phyloP scores from a whole-genome alignment of 2,888 invertebrate genomes.

The Apomyelois bistriatella region DNA sequence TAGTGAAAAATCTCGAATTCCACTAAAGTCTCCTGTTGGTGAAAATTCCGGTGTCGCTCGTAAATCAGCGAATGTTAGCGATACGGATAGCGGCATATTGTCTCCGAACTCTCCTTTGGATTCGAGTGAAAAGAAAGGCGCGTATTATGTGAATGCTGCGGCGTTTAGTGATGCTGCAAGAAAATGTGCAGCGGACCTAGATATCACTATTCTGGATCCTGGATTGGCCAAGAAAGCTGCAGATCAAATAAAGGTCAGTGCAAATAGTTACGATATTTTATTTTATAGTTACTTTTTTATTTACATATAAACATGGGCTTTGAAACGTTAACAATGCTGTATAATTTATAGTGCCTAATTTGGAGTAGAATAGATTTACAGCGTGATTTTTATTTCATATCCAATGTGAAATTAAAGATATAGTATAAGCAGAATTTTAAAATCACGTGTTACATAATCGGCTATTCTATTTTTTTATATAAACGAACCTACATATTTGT shows the following conservation, averaged over 20 bases:
- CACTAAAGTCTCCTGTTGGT: constrained; percentile 54
- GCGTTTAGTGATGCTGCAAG: constrained; percentile 60
- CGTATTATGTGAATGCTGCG: constrained; percentile 64
- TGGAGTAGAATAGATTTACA: not conserved
- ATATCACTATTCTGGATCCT: constrained; percentile 67
- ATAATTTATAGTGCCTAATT: too few relatives aligned
- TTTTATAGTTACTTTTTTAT: not conserved
- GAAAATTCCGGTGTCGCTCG: constrained; percentile 50
- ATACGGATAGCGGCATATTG: constrained; percentile 83
- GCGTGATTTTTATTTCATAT: not conserved
- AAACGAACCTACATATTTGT: too few relatives aligned
- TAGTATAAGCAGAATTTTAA: too few relatives aligned
- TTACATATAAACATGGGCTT: too few relatives aligned
- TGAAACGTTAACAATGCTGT: too few relatives aligned
- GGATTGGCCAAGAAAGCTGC: constrained; percentile 66
- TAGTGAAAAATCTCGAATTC: constrained; percentile 56
- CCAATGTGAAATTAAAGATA: too few relatives aligned
- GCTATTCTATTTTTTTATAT: too few relatives aligned
- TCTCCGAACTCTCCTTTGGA: constrained; percentile 82
- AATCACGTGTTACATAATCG: too few relatives aligned
- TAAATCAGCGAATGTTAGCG: constrained; percentile 75
- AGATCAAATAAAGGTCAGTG: constrained; percentile 71
- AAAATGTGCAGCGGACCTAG: constrained; percentile 51
- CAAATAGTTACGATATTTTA: constrained; percentile 10
- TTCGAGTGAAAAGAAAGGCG: constrained; percentile 52